Conservation (phyloP, 2,888 invertebrate genomes). For the Sinopyrophorus schimmeli region DNA sequence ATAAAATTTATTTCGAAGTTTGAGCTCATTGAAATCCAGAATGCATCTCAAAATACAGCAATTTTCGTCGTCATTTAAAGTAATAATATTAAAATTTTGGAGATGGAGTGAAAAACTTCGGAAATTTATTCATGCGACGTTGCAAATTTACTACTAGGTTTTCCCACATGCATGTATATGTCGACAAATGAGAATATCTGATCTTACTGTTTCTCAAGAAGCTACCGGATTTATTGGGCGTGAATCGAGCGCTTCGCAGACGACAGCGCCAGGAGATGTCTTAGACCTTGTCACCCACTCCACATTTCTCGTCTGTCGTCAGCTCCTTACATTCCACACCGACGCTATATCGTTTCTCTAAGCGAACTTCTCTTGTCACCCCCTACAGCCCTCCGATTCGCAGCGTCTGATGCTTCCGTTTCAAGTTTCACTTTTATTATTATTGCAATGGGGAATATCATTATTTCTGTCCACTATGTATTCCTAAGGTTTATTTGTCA, state of each 20-base stretch:
- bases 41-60: no score
- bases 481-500: no score
- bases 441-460: neutral
- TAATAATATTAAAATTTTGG: no score
- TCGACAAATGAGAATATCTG: constrained; percentile 23
- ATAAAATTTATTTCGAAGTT: no score
- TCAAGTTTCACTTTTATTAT: constrained; percentile 23
- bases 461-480: neutral
- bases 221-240: constrained; percentile 25
- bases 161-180: constrained; percentile 11
- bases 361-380: constrained; percentile 23
- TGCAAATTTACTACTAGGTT: neutral
- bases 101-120: no score
- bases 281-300: constrained; percentile 49
- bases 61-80: no score
- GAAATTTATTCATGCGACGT: neutral
- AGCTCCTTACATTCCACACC: constrained; percentile 29
- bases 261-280: constrained; percentile 45
- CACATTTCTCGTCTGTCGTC: constrained; percentile 33
- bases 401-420: constrained; percentile 30
- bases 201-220: constrained; percentile 18
- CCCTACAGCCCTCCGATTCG: constrained; percentile 25
- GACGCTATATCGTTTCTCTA: constrained; percentile 29
- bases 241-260: constrained; percentile 27
- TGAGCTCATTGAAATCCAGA: no score